A percentile compares a stretch with the other conserved stretches of the same genome.
These are phyloP conservation scores for Enteromius thamalakanensis DNA, from an alignment of 2,797 vertebrate species.

Conservation along the genomic window DNA sequence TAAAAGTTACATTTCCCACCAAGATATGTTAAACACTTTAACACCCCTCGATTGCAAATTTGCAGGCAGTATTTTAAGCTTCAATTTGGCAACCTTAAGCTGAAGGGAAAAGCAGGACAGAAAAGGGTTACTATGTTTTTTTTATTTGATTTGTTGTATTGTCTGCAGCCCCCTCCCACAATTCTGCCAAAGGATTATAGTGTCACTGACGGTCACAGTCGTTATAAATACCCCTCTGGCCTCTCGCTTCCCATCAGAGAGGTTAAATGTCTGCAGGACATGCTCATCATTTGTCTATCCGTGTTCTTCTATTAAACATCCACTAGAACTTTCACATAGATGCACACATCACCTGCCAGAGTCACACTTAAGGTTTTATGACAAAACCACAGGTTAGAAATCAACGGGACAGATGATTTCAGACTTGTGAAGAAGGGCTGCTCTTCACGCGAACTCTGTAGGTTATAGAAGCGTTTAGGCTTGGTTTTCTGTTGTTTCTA, in stretches of 20 bases:
- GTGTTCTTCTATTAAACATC: slow-evolving; percentile 73
- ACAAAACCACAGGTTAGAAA: slow-evolving; percentile 64
- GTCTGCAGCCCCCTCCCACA: slow-evolving; percentile 74
- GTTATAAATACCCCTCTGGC: slow-evolving; percentile 80
- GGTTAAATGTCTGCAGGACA: slow-evolving; percentile 80
- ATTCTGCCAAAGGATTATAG: slow-evolving; percentile 61
- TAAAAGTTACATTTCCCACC: background rate
- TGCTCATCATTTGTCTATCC: slow-evolving; percentile 76
- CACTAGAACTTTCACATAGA: slow-evolving; percentile 67
- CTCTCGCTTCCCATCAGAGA: slow-evolving; percentile 77
- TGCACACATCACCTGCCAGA: slow-evolving; percentile 72
- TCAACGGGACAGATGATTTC: slow-evolving; percentile 59
- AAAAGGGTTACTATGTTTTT: slow-evolving; percentile 75
- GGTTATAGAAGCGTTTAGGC: slow-evolving; percentile 63
- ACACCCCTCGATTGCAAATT: background rate
- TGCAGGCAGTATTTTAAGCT: background rate
- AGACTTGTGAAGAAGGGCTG: slow-evolving; percentile 47
- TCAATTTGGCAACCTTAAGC: slow-evolving; percentile 11
- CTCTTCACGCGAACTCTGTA: slow-evolving; percentile 63
- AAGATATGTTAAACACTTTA: background rate
- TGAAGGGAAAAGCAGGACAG: slow-evolving; percentile 46
- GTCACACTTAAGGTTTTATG: slow-evolving; percentile 74
- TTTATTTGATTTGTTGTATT: slow-evolving; percentile 70
- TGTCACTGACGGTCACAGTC: slow-evolving; percentile 63
- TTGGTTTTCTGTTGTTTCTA: slow-evolving; percentile 58